Percentiles rank a stretch among this genome's conserved stretches.
These are phyloP conservation scores for Globodera rostochiensis DNA, from an alignment of 1,140 invertebrate genomes.

Conservation along the genomic window DNA sequence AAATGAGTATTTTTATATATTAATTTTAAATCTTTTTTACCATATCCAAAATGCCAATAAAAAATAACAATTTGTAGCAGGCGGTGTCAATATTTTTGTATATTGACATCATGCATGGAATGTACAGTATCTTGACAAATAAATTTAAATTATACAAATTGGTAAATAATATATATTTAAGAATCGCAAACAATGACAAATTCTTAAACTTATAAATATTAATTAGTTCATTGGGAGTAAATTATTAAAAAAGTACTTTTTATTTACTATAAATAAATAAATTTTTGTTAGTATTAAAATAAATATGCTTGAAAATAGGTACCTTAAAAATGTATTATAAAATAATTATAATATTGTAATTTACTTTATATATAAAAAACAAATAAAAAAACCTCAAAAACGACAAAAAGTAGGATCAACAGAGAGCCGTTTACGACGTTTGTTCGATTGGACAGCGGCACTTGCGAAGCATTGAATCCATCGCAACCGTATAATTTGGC, in stretches of 20 bases:
- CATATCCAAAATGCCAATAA: constrained; percentile 26
- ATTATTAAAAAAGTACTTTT: too few species aligned
- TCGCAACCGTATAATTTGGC: background rate
- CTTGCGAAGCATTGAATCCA: background rate
- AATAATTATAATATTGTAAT: too few species aligned
- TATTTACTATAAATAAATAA: too few species aligned
- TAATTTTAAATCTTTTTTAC: background rate
- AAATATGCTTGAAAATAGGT: too few species aligned
- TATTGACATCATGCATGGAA: constrained; percentile 35
- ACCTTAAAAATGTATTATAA: too few species aligned
- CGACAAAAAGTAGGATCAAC: constrained; percentile 28
- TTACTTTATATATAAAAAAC: background rate
- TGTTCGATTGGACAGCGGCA: background rate
- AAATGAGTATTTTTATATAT: background rate
- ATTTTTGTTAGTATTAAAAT: too few species aligned
- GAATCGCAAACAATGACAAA: too few species aligned
- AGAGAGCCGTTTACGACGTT: background rate
- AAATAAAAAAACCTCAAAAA: constrained; percentile 34
- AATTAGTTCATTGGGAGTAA: too few species aligned
- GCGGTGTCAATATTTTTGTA: constrained; percentile 34
- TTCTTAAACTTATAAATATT: too few species aligned
- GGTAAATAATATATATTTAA: too few species aligned
- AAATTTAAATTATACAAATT: background rate
- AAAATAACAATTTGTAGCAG: constrained; percentile 40
- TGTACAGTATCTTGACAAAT: constrained; percentile 35